A percentile compares a stretch with the other conserved stretches of the same genome.
These are phyloP conservation scores for Drosophila mayri DNA, from an alignment of 1,140 invertebrate species.

Conservation along the genomic window DNA sequence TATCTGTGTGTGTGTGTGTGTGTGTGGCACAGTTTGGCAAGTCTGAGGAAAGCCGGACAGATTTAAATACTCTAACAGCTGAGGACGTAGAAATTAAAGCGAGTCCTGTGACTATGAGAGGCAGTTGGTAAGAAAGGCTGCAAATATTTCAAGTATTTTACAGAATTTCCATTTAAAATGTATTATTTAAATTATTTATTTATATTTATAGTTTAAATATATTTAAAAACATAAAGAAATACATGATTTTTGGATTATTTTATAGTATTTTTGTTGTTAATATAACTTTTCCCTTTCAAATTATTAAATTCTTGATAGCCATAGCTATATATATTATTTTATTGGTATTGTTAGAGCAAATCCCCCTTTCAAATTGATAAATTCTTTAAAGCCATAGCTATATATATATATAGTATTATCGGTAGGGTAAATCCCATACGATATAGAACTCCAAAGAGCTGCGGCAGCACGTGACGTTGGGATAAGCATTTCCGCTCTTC, in stretches of 20 bases:
- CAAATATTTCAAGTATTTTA: too few relatives aligned
- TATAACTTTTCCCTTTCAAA: too few relatives aligned
- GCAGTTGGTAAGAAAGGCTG: too few relatives aligned
- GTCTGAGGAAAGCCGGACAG: conserved; percentile 37
- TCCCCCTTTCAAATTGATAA: background rate
- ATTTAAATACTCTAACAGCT: conserved; percentile 42
- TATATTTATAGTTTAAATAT: too few relatives aligned
- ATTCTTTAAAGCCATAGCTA: too few relatives aligned
- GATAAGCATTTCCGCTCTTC: conserved; percentile 82
- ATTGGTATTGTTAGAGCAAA: too few relatives aligned
- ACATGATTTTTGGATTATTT: too few relatives aligned
- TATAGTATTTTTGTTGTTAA: too few relatives aligned
- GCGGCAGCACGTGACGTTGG: conserved; percentile 74
- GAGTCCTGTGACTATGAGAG: background rate
- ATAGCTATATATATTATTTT: too few relatives aligned
- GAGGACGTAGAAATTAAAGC: background rate
- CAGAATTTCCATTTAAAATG: too few relatives aligned
- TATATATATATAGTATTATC: background rate
- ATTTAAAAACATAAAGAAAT: background rate
- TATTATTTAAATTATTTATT: background rate
- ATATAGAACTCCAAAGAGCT: background rate
- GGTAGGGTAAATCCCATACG: conserved; percentile 1
- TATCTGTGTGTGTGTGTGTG: conserved; percentile 9
- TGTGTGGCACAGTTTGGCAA: conserved; percentile 73
- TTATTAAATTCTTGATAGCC: too few relatives aligned